A percentile compares a stretch with the other conserved stretches of the same genome.
Conservation (phyloP, 2,888 invertebrate genomes). For the Amblyjoppa fuscipennis region DNA sequence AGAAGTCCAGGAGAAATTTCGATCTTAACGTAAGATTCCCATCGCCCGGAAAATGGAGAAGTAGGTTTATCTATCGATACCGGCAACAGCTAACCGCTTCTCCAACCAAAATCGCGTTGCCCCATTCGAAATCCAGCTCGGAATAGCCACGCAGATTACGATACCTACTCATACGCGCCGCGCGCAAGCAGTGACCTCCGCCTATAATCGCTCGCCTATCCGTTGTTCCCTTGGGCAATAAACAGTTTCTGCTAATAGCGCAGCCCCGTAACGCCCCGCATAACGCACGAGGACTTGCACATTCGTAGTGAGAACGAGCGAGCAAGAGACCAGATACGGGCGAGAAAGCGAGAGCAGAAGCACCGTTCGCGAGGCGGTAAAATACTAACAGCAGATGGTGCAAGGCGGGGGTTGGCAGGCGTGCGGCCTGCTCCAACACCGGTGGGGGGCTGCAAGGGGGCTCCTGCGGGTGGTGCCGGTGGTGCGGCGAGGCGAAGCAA, state of each 20-base stretch:
- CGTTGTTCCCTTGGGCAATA: conserved; percentile 80
- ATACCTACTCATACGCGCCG: conserved; percentile 35
- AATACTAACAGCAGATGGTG: conserved; percentile 85
- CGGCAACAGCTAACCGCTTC: neutral
- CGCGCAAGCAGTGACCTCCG: conserved; percentile 63
- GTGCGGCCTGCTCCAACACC: conserved; percentile 59
- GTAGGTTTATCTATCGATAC: neutral
- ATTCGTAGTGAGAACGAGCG: conserved; percentile 65
- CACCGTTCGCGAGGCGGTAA: conserved; percentile 77
- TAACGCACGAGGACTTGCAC: conserved; percentile 66
- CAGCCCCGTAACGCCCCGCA: conserved; percentile 61
- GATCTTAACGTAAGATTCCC: no score
- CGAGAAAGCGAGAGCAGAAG: conserved; percentile 69
- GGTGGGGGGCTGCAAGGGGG: conserved; percentile 58
- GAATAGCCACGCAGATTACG: neutral
- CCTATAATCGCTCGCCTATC: conserved; percentile 66
- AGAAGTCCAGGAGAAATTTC: no score
- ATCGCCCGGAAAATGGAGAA: no score
- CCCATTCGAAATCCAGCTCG: conserved; percentile 14
- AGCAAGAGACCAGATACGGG: conserved; percentile 39
- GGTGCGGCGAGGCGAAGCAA: conserved; percentile 82
- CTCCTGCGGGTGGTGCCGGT: conserved; percentile 46
- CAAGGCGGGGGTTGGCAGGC: conserved; percentile 72
- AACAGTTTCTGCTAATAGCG: conserved; percentile 83
- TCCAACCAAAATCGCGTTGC: conserved; percentile 55